Conservation (phyloP, 2,888 invertebrate genomes). For the Melieria picta region DNA sequence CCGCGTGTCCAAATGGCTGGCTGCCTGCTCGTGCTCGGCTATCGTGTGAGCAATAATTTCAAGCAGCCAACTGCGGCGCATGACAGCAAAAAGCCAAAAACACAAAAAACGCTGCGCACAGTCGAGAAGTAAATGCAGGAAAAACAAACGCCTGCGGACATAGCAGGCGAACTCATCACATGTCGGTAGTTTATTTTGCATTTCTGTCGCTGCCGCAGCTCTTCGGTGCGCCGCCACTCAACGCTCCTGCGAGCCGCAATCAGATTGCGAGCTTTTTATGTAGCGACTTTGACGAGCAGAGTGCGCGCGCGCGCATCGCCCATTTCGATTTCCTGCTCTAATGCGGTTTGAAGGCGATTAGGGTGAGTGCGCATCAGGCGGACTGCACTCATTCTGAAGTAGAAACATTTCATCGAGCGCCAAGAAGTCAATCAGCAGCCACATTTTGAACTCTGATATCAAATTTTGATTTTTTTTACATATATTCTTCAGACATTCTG, state of each 20-base stretch:
- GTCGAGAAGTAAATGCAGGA: neutral
- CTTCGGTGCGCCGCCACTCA: neutral
- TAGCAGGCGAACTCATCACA: slow-evolving; percentile 37
- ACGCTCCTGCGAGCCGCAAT: neutral
- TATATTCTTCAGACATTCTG: no score
- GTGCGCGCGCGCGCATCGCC: slow-evolving; percentile 12
- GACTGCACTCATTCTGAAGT: no score
- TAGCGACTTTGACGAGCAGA: neutral
- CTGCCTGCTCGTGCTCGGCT: slow-evolving; percentile 20
- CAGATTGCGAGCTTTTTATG: neutral
- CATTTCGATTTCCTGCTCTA: no score
- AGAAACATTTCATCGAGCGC: no score
- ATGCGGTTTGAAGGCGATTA: no score
- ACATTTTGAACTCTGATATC: no score
- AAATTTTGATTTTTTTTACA: no score
- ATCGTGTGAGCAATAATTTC: slow-evolving; percentile 39
- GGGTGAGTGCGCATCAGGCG: no score
- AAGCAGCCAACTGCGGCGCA: slow-evolving; percentile 1
- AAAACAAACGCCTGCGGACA: neutral
- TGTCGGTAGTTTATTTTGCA: slow-evolving; percentile 34
- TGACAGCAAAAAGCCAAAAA: slow-evolving; percentile 22
- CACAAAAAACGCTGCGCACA: slow-evolving; percentile 40
- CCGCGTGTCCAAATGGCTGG: neutral
- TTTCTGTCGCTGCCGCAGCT: neutral
- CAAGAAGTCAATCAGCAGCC: no score